Percentiles rank a stretch among this genome's conserved stretches.
These are phyloP conservation scores for Antidorcas marsupialis DNA, from an alignment of 2,113 vertebrate genomes.

Conservation along the genomic window DNA sequence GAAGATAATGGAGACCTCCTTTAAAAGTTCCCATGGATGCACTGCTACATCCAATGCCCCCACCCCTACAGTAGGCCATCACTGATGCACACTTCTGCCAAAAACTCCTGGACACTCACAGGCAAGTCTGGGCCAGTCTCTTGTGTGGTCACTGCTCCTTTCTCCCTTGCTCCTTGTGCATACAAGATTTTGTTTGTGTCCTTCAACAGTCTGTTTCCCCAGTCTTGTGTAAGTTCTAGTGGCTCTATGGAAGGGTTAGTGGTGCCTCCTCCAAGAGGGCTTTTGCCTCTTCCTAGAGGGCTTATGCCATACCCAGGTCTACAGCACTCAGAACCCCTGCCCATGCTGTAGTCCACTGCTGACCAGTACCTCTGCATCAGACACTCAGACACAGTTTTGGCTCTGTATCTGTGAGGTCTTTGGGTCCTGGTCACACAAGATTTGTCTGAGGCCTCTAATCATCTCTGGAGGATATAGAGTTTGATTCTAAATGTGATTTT, in stretches of 20 bases:
- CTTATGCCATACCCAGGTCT: neutral
- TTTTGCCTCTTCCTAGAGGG: neutral
- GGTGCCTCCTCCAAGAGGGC: neutral
- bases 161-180: neutral
- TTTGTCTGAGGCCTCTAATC: neutral
- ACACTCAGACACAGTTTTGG: neutral
- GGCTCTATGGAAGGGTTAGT: neutral
- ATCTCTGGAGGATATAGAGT: neutral
- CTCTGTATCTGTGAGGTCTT: neutral
- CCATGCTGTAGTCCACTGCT: neutral
- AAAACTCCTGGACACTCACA: fast-evolving
- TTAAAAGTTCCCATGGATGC: neutral
- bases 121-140: neutral
- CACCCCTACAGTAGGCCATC: neutral
- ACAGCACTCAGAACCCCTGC: neutral
- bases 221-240: neutral
- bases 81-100: fast-evolving
- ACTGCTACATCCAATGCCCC: neutral
- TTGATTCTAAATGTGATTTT: neutral
- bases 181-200: neutral
- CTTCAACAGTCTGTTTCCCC: neutral
- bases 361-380: neutral
- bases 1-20: neutral
- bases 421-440: neutral
- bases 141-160: neutral